Evolutionary conservation across 2,888 invertebrate species (phyloP), one percentile per base, ranked within the genome.

Genomic region (Hylaea fasciaria): DNA sequence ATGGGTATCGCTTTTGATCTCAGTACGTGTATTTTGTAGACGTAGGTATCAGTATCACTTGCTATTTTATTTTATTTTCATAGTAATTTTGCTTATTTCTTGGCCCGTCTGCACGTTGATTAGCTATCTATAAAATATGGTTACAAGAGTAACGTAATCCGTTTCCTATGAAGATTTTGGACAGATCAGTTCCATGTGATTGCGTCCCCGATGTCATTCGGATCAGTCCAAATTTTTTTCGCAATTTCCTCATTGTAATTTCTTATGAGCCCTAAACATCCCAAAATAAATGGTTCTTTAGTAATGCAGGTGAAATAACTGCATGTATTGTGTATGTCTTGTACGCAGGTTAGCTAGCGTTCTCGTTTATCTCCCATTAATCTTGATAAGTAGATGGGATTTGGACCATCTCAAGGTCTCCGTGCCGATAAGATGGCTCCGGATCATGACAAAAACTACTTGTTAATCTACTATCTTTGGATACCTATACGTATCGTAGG

Each of bases 331-430:
- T 60, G 40, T 14, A 40, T 13, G 63, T 43, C 35, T 10, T 22
- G 43, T 48, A 48, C 37, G 43, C 37, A 52, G 47, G 52, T 43
- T 22, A 37, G 52, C 41, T 22, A 37, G 37, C 41, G 51, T 35
- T 65, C 46, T 14, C 37, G 55, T 55, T 43, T 43, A 50, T 44
- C 76, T 77, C 76, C 74, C 77, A 76, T 81, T 86, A 86, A 88
- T 86, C 88, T 85, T 81, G 86, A 88, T 89, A 87, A 87, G 81
- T 72, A 76, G 77, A 78, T 80, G 65, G 77, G 80, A 81, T 79
- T 77, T 72, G 73, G 78, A 77, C 85, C 81, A 82, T 83, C 81
- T 78, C 86, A 88, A 89, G 89, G 89, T 69, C 78, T 74, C 64
- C 64, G 59, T 45, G 67, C 70, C 71, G 90, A 90, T 90, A 89